Base-by-base conservation (phyloP, 2,888 invertebrate species). In the Agonum fuliginosum region DNA sequence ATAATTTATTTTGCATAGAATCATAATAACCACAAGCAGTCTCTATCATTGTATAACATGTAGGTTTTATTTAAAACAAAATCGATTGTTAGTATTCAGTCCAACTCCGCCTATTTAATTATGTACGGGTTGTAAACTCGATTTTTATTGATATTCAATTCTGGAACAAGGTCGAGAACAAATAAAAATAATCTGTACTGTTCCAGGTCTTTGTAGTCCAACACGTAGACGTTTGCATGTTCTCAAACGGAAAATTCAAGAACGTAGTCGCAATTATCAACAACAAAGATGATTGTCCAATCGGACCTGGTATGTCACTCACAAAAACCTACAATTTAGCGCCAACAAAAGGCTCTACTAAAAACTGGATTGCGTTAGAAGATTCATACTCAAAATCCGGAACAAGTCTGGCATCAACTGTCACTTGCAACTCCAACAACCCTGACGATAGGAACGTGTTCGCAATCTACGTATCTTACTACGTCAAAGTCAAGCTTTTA, bases 191-290 rank as follows among this genome's bases (percentile, higher is more conserved):
- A 30, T 30, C 8, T 30, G n/a, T 30, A 17, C 10, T 20, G 17
- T 70, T 83, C 6, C 87, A 96, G 96, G 92, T 94, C 3, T 91
- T 95, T 83, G 92, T 95, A 76, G 93, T 96, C 1, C 96, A 97
- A 84, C 95, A 96, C 86, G 96, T 96, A 20, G 96, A 96, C 84
- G 97, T 97, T 0, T 96, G 96, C 87, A 96, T 97, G 94, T 96
- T 97, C 87, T 97, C 96, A 81, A 96, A 96, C 83, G 96, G 96
- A 0, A 96, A 96, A 87, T 97, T 97, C 88, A 96, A 97, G 87
- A 97, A 96, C 86, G 93, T 95, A n/a, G 96, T 97, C 0, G 96
- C 95, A 0, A 84, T 88, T 79, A 84, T 90, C 65, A 91, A 91
- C 79, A 89, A 91, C 78, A 90, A 89, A 79, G 91, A 91, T 0